Evolutionary conservation across 2,888 invertebrate species (phyloP), one percentile per base, ranked within the genome.

Genomic region (Eupithecia subumbrata): DNA sequence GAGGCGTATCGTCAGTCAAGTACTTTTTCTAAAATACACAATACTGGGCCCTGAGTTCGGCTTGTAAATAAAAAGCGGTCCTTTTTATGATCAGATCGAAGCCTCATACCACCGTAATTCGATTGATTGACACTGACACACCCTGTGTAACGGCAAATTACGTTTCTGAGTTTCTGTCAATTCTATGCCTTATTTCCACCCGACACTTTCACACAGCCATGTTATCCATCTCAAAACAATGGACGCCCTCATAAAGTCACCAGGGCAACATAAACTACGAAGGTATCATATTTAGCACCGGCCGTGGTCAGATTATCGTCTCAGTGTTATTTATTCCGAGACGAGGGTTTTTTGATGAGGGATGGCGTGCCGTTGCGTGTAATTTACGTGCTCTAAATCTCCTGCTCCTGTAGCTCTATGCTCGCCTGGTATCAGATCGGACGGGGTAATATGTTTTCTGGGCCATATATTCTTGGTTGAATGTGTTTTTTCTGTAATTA

Each of bases 321-420:
- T 85, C 82, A 85, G 71, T 37, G 86, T 86, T 87, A 88, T 87
- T 84, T 88, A 85, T 83, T 80, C 81, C 79, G 82, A 90, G 92
- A 92, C 88, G 86, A 91, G 91, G 92, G 92, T 91, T 85, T 80
- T 85, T 88, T 89, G 88, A 92, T 87, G 86, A 87, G 86, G 89
- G 89, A 83, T 82, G 84, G 85, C 87, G 84, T 84, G 83, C 81
- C 85, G 84, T 85, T 87, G 84, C 85, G 84, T 88, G 86, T 88
- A 85, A 91, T 89, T 88, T 89, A 88, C 84, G 84, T 82, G 84
- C 83, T 81, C 84, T 82, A 84, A 86, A 86, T 84, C 86, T 85
- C 81, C 84, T 80, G 79, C 82, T 84, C 81, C 84, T 80, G 79
- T 82, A 83, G 84, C 80, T 82, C 85, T 82, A 83, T 87, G 83